phyloP scores from a whole-genome alignment of 2,113 vertebrate species.

The Oceanites oceanicus region DNA sequence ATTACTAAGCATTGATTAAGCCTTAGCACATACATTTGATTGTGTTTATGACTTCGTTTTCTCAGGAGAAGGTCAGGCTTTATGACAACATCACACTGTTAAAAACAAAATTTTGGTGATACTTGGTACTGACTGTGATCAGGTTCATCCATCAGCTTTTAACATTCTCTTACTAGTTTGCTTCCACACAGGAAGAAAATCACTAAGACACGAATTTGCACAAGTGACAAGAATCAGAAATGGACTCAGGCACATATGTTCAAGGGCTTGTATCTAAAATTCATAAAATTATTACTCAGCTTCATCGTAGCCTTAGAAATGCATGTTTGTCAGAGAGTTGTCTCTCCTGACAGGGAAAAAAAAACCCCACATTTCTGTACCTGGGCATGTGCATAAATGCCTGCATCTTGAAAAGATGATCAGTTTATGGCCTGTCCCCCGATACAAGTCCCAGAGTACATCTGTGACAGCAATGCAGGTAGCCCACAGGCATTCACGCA shows the following conservation, averaged over 20 bases:
- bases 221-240: neutral
- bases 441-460: fast-evolving
- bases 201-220: neutral
- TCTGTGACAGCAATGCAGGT: neutral
- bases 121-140: neutral
- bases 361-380: neutral
- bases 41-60: slow-evolving; percentile 55
- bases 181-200: neutral
- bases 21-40: slow-evolving; percentile 6
- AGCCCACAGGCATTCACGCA: fast-evolving
- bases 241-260: neutral
- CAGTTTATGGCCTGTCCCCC: neutral
- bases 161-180: neutral
- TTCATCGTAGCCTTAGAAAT: neutral
- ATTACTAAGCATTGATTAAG: slow-evolving; percentile 67
- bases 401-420: neutral
- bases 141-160: neutral
- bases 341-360: neutral
- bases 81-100: slow-evolving; percentile 36
- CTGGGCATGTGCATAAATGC: neutral
- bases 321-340: neutral
- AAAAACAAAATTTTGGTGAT: neutral
- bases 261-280: neutral
- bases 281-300: neutral
- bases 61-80: slow-evolving; percentile 60